A percentile compares a stretch with the other conserved stretches of the same genome.
Evolutionary conservation across 92 coral and sea anemone species (phyloP).

Genomic region (Pocillopora meandrina): DNA sequence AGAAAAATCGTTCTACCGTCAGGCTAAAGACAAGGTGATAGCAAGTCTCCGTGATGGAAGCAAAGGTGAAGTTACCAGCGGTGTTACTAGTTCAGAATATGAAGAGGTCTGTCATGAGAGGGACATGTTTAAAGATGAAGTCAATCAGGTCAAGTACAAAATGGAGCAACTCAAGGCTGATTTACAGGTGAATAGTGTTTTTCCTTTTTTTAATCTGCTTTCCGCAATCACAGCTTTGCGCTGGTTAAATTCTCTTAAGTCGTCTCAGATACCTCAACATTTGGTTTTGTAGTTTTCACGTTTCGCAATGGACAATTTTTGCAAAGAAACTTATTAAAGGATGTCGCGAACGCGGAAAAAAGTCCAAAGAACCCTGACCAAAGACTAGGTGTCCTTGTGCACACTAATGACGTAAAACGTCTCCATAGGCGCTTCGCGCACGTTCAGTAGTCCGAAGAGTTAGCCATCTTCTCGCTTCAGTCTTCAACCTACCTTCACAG

Average conservation of each 20-base stretch:
- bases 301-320: no score
- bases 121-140: constrained; percentile 88
- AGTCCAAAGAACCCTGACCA: no score
- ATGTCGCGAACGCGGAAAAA: no score
- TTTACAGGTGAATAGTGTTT: constrained; percentile 64
- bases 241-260: not conserved
- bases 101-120: constrained; percentile 96
- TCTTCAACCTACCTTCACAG: no score
- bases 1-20: not conserved
- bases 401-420: no score
- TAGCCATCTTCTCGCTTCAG: no score
- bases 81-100: constrained; percentile 83
- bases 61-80: constrained; percentile 74
- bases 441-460: no score
- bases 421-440: no score
- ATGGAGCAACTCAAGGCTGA: constrained; percentile 94
- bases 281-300: no score
- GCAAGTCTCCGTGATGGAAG: constrained; percentile 90
- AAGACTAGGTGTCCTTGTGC: no score
- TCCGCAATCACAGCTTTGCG: not conserved
- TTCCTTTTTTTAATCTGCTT: not conserved
- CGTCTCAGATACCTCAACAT: no score
- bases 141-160: constrained; percentile 81
- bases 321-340: no score
- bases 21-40: constrained; percentile 97